A percentile compares a stretch with the other conserved stretches of the same genome.
These are phyloP conservation scores for Salvelinus namaycush DNA, from an alignment of 2,113 vertebrate species.

Conservation along the genomic window DNA sequence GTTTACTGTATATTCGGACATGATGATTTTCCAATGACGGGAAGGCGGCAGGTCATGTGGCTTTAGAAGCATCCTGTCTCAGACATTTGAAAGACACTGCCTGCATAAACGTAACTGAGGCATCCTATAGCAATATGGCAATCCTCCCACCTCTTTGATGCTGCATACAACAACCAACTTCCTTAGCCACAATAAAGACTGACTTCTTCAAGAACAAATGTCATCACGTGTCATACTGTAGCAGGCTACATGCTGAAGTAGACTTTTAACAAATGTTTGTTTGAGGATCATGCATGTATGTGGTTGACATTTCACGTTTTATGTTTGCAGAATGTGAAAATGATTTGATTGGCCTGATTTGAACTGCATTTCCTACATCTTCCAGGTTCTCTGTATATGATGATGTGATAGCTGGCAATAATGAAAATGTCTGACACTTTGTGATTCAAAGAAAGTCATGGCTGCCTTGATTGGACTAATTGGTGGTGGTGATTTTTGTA, in stretches of 20 bases:
- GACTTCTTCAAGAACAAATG: neutral
- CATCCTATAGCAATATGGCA: constrained; percentile 2
- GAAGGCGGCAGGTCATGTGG: neutral
- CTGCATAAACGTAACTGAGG: neutral
- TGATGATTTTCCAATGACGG: neutral
- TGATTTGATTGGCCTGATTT: constrained; percentile 19
- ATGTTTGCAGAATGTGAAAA: constrained; percentile 10
- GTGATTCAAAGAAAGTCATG: too few species aligned
- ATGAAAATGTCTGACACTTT: neutral
- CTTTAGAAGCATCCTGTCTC: neutral
- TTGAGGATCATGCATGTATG: constrained; percentile 10
- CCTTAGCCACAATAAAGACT: neutral
- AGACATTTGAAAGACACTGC: neutral
- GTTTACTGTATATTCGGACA: too few species aligned
- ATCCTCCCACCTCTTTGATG: neutral
- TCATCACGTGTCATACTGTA: neutral
- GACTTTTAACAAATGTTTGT: neutral
- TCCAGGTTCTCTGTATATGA: constrained; percentile 11
- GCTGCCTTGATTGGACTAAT: neutral
- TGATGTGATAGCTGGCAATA: neutral
- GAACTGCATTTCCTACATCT: constrained; percentile 26
- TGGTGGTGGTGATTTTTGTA: constrained; percentile 21
- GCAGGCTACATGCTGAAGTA: neutral
- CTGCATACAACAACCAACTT: constrained; percentile 1
- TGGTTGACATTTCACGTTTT: constrained; percentile 3